A percentile compares a stretch with the other conserved stretches of the same genome.
Evolutionary conservation across 2,113 vertebrate species (phyloP).

Genomic region (Daubentonia madagascariensis): DNA sequence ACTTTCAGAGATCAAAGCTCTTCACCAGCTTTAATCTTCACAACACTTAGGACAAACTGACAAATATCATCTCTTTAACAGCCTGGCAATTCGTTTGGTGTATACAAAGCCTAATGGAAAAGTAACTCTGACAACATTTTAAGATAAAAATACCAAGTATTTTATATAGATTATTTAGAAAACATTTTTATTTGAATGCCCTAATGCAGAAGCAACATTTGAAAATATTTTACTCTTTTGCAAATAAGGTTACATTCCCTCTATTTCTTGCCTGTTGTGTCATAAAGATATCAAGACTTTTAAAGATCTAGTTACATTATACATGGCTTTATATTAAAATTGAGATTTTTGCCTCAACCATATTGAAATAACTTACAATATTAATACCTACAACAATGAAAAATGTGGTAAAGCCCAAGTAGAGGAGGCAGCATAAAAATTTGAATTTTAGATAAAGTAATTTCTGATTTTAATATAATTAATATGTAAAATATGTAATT

Average conservation of each 20-base stretch:
- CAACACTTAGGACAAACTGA: neutral
- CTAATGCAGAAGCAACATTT: conserved; percentile 15
- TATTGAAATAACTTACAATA: conserved; percentile 57
- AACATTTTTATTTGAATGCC: neutral
- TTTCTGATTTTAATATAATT: too few relatives aligned
- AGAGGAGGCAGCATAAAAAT: conserved; percentile 31
- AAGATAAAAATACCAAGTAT: neutral
- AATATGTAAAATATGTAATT: too few relatives aligned
- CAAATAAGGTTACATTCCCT: conserved; percentile 33
- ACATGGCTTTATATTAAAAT: neutral
- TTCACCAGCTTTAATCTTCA: neutral
- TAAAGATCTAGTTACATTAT: neutral
- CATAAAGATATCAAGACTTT: neutral
- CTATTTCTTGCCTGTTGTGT: neutral
- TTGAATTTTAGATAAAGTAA: conserved; percentile 27
- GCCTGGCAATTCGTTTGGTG: neutral
- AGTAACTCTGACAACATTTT: neutral
- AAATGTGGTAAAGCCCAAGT: neutral
- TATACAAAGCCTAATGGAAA: neutral
- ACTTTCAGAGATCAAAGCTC: neutral
- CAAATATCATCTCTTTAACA: neutral
- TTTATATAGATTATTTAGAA: neutral
- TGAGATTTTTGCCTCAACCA: conserved; percentile 58
- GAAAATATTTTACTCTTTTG: conserved; percentile 34
- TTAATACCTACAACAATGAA: conserved; percentile 44